phyloP scores from a whole-genome alignment of 1,140 invertebrate genomes.

The Caerostris extrusa region DNA sequence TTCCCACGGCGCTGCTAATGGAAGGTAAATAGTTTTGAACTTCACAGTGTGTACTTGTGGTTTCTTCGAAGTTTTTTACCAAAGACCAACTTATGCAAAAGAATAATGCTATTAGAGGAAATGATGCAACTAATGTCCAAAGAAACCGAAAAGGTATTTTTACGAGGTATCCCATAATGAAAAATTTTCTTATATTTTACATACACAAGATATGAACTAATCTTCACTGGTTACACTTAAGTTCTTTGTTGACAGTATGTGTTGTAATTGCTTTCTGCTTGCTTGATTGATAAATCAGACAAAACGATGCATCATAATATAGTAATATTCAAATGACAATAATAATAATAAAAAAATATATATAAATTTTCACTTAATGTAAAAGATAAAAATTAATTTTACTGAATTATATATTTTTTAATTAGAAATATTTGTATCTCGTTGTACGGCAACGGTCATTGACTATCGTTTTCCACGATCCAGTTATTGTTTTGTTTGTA shows the following conservation, averaged over 20 bases:
- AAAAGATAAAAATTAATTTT: too few relatives aligned
- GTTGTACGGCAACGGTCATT: background rate
- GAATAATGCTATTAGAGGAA: constrained; percentile 88
- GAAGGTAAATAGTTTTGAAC: constrained; percentile 94
- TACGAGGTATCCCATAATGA: constrained; percentile 21
- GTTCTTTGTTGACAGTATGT: too few relatives aligned
- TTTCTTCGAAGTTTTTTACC: constrained; percentile 89
- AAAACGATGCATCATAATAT: too few relatives aligned
- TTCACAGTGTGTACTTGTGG: constrained; percentile 92
- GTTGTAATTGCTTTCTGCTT: too few relatives aligned
- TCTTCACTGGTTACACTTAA: too few relatives aligned
- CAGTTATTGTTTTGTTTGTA: background rate
- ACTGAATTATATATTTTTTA: too few relatives aligned
- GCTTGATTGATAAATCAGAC: too few relatives aligned
- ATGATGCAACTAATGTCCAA: constrained; percentile 86
- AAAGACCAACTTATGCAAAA: constrained; percentile 89
- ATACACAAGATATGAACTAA: too few relatives aligned
- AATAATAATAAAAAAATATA: too few relatives aligned
- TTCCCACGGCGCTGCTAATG: constrained; percentile 96
- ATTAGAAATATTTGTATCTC: too few relatives aligned
- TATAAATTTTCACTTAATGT: too few relatives aligned
- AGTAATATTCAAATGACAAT: too few relatives aligned
- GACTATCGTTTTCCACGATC: background rate
- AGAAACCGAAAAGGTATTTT: constrained; percentile 86
- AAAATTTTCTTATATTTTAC: background rate